Evolutionary conservation across 1,140 invertebrate genomes (phyloP).

Genomic region (Danaus melanippus): DNA sequence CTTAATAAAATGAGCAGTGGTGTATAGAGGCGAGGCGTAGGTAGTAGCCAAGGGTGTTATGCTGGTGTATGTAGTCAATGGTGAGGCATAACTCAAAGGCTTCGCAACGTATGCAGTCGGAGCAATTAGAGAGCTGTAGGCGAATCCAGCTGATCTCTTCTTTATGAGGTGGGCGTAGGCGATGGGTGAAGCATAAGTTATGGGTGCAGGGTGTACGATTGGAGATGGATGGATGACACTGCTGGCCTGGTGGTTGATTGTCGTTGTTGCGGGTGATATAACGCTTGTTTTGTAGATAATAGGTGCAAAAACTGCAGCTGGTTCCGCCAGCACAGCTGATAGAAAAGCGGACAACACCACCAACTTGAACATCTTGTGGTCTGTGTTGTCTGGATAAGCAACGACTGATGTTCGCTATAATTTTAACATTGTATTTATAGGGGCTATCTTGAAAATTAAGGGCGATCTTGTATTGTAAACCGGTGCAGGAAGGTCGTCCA

Average conservation of each 20-base stretch:
- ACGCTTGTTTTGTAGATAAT: conserved; percentile 51
- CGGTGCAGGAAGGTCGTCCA: conserved; percentile 50
- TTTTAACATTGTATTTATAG: conserved; percentile 55
- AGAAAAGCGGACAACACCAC: conserved; percentile 74
- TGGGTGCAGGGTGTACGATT: conserved; percentile 32
- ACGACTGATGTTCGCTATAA: conserved; percentile 54
- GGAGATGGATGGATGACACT: conserved; percentile 59
- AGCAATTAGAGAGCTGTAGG: conserved; percentile 24
- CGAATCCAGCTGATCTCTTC: conserved; percentile 38
- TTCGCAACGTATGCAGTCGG: conserved; percentile 22
- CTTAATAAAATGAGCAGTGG: conserved; percentile 39
- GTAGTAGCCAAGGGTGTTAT: conserved; percentile 29
- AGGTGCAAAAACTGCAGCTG: conserved; percentile 26
- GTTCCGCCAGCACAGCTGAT: conserved; percentile 62
- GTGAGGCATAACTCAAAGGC: conserved; percentile 33
- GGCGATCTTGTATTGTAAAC: conserved; percentile 56
- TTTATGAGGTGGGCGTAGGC: conserved; percentile 44
- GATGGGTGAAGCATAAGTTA: conserved; percentile 19
- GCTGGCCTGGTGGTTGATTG: conserved; percentile 51
- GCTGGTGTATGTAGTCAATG: conserved; percentile 22
- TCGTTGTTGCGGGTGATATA: conserved; percentile 41
- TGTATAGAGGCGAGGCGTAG: conserved; percentile 20
- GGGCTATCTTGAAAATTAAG: conserved; percentile 48
- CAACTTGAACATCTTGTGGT: conserved; percentile 72
- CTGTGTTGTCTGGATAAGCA: conserved; percentile 48